A percentile compares a stretch with the other conserved stretches of the same genome.
These are phyloP conservation scores for Todiramphus chloris DNA, from an alignment of 2,113 vertebrate genomes.

Conservation along the genomic window DNA sequence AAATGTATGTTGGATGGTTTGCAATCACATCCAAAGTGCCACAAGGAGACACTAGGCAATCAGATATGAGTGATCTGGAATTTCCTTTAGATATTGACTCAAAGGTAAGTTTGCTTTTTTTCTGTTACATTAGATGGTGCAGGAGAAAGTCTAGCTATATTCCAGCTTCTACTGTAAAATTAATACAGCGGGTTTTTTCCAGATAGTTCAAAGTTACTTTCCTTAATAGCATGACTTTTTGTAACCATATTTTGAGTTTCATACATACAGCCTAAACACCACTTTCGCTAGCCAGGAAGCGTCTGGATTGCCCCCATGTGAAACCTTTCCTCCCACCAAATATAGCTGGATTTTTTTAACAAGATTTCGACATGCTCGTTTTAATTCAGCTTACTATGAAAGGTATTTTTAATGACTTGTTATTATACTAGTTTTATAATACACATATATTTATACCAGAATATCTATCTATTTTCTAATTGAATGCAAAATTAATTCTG, in stretches of 20 bases:
- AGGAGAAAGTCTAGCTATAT: not conserved
- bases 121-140: not conserved
- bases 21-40: not conserved
- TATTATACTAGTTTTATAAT: not conserved
- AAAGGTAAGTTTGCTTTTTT: not conserved
- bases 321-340: not conserved
- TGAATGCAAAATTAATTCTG: not conserved
- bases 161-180: not conserved
- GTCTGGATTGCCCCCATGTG: rapidly evolving
- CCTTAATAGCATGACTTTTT: not conserved
- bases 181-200: not conserved
- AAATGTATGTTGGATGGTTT: not conserved
- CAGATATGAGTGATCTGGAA: not conserved
- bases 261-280: not conserved
- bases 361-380: not conserved
- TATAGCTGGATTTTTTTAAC: rapidly evolving
- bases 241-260: not conserved
- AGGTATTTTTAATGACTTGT: not conserved
- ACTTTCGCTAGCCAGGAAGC: not conserved
- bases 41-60: not conserved
- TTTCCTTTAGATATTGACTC: not conserved
- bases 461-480: not conserved
- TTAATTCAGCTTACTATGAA: not conserved
- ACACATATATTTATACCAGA: not conserved
- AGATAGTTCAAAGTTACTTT: not conserved